phyloP scores from a whole-genome alignment of 2,888 invertebrate genomes.

The Barypeithes pellucidus region DNA sequence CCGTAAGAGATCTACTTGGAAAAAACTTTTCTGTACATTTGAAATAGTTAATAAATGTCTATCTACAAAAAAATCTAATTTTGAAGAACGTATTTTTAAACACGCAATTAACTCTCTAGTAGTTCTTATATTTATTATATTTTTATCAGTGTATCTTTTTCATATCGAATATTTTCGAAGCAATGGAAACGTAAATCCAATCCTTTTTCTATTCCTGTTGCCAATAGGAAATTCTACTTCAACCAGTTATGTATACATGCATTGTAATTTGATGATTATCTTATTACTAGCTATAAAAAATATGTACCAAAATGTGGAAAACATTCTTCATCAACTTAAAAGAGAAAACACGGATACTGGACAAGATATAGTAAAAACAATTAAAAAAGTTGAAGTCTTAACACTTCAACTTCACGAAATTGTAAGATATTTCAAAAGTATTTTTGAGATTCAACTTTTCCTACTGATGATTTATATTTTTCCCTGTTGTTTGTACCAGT shows the following conservation, averaged over 20 bases:
- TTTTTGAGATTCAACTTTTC: too few relatives aligned
- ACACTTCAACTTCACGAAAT: too few relatives aligned
- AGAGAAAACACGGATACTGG: too few relatives aligned
- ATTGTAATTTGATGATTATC: background rate
- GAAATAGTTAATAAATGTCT: background rate
- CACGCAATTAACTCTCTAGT: background rate
- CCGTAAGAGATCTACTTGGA: background rate
- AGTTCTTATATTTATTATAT: background rate
- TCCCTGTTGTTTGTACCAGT: too few relatives aligned
- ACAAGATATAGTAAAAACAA: too few relatives aligned
- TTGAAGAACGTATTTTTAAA: background rate
- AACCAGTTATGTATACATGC: background rate
- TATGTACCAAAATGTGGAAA: background rate
- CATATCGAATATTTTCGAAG: background rate
- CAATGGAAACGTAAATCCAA: background rate
- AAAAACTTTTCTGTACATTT: background rate
- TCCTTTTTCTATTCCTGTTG: background rate
- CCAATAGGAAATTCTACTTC: background rate
- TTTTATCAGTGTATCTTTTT: background rate
- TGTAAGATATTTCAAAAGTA: too few relatives aligned
- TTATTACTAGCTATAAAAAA: background rate
- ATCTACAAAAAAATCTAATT: background rate
- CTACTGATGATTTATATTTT: too few relatives aligned
- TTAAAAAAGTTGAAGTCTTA: too few relatives aligned
- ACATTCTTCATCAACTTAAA: too few relatives aligned